These are phyloP conservation scores for Euura lappo DNA, from an alignment of 1,140 invertebrate species.

Conservation along the genomic window DNA sequence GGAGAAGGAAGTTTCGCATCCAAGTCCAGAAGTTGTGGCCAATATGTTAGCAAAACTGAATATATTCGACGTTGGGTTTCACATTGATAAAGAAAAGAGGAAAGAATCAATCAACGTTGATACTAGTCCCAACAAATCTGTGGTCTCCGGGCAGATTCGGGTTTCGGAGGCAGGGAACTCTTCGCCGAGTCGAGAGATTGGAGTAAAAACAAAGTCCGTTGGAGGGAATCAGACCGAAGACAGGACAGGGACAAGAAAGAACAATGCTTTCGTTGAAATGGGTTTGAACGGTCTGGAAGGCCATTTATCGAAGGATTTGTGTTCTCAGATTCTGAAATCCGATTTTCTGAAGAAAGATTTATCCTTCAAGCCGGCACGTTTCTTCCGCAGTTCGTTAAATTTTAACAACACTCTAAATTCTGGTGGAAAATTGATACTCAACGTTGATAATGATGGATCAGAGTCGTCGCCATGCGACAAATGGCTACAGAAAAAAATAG, in stretches of 20 bases:
- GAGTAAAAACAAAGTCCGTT: background rate
- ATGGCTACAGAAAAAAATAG: background rate
- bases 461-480: background rate
- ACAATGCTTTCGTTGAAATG: constrained; percentile 30
- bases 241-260: background rate
- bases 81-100: constrained; percentile 9
- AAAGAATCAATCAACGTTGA: background rate
- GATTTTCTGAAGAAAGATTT: constrained; percentile 33
- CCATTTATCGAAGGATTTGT: constrained; percentile 19
- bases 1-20: background rate
- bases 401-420: background rate
- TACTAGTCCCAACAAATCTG: background rate
- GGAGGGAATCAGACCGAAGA: constrained; percentile 16
- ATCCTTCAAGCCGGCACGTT: constrained; percentile 22
- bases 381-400: background rate
- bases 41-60: constrained; percentile 26
- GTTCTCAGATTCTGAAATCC: constrained; percentile 29
- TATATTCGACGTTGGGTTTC: constrained; percentile 19
- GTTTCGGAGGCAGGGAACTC: background rate
- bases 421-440: background rate
- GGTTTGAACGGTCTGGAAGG: constrained; percentile 15
- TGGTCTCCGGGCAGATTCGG: background rate
- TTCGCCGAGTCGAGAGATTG: background rate
- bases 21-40: constrained; percentile 14
- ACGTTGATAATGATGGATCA: background rate